Conservation (phyloP, 1,140 invertebrate genomes). For the Zaprionus kolodkinae region DNA sequence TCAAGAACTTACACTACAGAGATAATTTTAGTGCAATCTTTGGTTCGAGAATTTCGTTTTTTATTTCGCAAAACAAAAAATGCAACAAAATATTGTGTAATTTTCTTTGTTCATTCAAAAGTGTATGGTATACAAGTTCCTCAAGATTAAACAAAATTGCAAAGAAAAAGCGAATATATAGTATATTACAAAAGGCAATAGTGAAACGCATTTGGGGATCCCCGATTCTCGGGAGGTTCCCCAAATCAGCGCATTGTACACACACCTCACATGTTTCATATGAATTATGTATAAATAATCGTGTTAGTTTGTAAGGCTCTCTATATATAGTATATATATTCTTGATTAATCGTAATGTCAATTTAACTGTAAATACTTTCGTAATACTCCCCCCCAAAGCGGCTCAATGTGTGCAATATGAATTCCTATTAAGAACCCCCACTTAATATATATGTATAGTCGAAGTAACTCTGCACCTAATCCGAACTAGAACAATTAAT, state of each 20-base stretch:
- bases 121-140: slow-evolving; percentile 84
- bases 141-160: slow-evolving; percentile 79
- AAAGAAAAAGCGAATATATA: slow-evolving; percentile 43
- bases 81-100: slow-evolving; percentile 81
- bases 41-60: slow-evolving; percentile 52
- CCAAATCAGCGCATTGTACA: slow-evolving; percentile 56
- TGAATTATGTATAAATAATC: slow-evolving; percentile 51
- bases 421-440: slow-evolving; percentile 13
- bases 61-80: slow-evolving; percentile 42
- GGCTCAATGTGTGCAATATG: slow-evolving; percentile 62
- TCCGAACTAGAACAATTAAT: slow-evolving; percentile 62
- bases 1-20: slow-evolving; percentile 59
- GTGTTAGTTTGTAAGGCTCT: slow-evolving; percentile 17
- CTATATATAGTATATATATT: slow-evolving; percentile 13
- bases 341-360: slow-evolving; percentile 53
- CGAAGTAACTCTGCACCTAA: slow-evolving; percentile 34
- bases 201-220: slow-evolving; percentile 52
- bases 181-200: slow-evolving; percentile 50
- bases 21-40: slow-evolving; percentile 79
- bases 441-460: slow-evolving; percentile 23
- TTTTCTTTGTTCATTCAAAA: slow-evolving; percentile 83
- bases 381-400: slow-evolving; percentile 17
- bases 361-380: slow-evolving; percentile 68
- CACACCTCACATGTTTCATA: slow-evolving; percentile 76
- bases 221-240: background rate